These are phyloP conservation scores for Empis stercorea DNA, from an alignment of 2,888 invertebrate species.

Conservation along the genomic window DNA sequence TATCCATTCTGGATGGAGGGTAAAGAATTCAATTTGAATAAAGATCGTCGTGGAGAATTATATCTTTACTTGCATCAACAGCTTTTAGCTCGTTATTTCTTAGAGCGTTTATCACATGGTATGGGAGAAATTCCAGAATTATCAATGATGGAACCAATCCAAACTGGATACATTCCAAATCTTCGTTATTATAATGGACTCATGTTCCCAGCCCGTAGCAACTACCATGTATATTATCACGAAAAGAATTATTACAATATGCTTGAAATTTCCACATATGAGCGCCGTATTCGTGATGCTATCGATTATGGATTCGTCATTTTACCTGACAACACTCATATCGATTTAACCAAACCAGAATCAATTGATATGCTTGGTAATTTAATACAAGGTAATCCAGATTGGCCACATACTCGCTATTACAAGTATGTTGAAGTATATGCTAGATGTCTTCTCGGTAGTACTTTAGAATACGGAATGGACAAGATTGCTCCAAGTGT, in stretches of 20 bases:
- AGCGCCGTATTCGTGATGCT: constrained; percentile 38
- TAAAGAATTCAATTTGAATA: constrained; percentile 37
- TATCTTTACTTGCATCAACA: constrained; percentile 56
- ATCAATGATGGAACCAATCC: constrained; percentile 39
- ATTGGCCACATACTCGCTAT: constrained; percentile 44
- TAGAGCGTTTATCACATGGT: constrained; percentile 54
- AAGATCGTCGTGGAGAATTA: constrained; percentile 49
- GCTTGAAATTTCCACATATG: constrained; percentile 24
- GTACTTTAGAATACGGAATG: constrained; percentile 22
- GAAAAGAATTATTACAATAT: constrained; percentile 22
- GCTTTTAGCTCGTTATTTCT: constrained; percentile 51
- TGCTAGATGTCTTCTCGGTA: constrained; percentile 47
- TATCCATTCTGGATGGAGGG: constrained; percentile 51
- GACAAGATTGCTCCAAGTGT: constrained; percentile 38
- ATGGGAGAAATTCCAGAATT: constrained; percentile 48
- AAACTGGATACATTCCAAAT: constrained; percentile 45
- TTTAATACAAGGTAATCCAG: constrained; percentile 49
- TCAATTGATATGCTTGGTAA: constrained; percentile 52
- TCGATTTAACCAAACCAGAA: constrained; percentile 47
- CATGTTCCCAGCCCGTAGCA: constrained; percentile 44
- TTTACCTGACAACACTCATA: constrained; percentile 39
- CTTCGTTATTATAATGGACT: constrained; percentile 47
- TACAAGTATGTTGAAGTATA: constrained; percentile 46
- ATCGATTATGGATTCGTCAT: constrained; percentile 39
- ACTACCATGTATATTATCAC: constrained; percentile 19